phyloP scores from a whole-genome alignment of 1,140 invertebrate species.

The Druon quercuslanigerum region DNA sequence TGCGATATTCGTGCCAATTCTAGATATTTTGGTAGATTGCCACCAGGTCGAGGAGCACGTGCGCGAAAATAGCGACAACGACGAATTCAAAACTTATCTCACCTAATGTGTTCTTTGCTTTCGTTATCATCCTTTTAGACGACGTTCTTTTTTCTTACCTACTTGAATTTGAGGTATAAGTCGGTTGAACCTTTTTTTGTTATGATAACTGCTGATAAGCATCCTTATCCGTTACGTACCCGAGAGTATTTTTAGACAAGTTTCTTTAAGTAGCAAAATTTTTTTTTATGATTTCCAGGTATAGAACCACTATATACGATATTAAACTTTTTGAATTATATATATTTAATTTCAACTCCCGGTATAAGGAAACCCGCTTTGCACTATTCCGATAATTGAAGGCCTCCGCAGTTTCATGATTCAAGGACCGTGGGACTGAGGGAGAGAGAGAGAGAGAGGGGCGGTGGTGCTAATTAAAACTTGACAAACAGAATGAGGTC shows the following conservation, averaged over 20 bases:
- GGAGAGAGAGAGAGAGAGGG: too few relatives aligned
- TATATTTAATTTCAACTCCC: too few relatives aligned
- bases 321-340: too few relatives aligned
- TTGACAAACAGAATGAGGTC: too few relatives aligned
- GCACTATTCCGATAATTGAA: too few relatives aligned
- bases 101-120: constrained; percentile 4
- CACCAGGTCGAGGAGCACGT: constrained; percentile 38
- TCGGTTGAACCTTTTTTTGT: neutral
- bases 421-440: too few relatives aligned
- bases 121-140: neutral
- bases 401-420: too few relatives aligned
- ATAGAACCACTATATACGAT: too few relatives aligned
- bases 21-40: constrained; percentile 52
- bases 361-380: too few relatives aligned
- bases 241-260: neutral
- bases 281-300: neutral
- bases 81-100: neutral
- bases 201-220: neutral
- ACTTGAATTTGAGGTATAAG: neutral
- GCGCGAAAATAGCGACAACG: constrained; percentile 36
- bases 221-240: neutral
- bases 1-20: constrained; percentile 42
- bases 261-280: neutral
- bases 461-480: too few relatives aligned
- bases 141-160: neutral